Conservation (phyloP, 1,140 invertebrate genomes). For the Apis laboriosa region DNA sequence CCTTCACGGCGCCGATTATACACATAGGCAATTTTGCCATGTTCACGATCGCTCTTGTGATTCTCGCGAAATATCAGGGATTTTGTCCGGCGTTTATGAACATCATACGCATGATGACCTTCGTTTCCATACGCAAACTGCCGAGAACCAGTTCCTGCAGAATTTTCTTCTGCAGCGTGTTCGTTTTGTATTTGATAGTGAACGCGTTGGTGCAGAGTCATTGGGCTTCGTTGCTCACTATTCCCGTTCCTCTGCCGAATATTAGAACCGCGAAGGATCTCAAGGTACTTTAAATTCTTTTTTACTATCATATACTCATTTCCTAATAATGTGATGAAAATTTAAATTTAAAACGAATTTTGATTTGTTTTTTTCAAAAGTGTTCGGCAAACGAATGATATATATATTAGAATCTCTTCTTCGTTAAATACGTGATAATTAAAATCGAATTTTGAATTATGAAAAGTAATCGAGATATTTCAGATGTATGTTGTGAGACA, state of each 20-base stretch:
- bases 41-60: background rate
- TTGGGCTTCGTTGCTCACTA: constrained; percentile 34
- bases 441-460: too few relatives aligned
- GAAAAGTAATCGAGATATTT: too few relatives aligned
- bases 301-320: background rate
- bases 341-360: too few relatives aligned
- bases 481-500: too few relatives aligned
- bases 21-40: background rate
- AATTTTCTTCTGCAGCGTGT: constrained; percentile 37
- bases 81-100: constrained; percentile 5
- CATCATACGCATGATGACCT: constrained; percentile 34
- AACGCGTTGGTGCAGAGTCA: constrained; percentile 51
- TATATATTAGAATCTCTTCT: too few relatives aligned
- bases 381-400: too few relatives aligned
- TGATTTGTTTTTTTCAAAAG: too few relatives aligned
- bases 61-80: constrained; percentile 20
- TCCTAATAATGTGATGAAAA: background rate
- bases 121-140: constrained; percentile 16
- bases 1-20: constrained; percentile 1
- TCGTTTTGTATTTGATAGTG: constrained; percentile 43
- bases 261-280: constrained; percentile 33
- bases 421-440: too few relatives aligned
- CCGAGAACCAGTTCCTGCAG: constrained; percentile 19
- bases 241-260: constrained; percentile 23
- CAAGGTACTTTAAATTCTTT: constrained; percentile 25